These are phyloP conservation scores for Stichodactyla mertensii DNA, from an alignment of 64 coral and sea anemone species.

Conservation along the genomic window DNA sequence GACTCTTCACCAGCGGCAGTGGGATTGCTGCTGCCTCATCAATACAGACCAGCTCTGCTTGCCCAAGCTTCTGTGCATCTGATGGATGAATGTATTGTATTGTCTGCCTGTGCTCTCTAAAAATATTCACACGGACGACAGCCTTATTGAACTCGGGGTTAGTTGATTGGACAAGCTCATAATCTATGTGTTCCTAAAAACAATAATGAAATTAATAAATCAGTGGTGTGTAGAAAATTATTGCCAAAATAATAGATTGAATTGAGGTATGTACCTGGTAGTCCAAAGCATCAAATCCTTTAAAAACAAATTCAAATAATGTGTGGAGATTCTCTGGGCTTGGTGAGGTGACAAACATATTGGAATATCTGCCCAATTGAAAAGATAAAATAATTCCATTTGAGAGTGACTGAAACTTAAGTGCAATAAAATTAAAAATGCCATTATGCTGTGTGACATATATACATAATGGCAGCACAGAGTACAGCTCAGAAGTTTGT, in stretches of 20 bases:
- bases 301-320: constrained; percentile 99
- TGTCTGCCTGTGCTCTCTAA: constrained; percentile 97
- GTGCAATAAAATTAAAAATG: background rate
- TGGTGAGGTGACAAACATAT: constrained; percentile 98
- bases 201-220: too few species aligned
- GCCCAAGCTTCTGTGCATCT: constrained; percentile 97
- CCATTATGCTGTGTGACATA: too few species aligned
- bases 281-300: constrained; percentile 95
- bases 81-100: constrained; percentile 97
- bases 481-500: too few species aligned
- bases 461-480: too few species aligned
- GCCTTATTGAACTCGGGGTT: constrained; percentile 99
- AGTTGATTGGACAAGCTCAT: constrained; percentile 97
- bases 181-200: constrained; percentile 91
- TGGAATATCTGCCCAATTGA: constrained; percentile 70
- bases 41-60: constrained; percentile 89
- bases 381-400: background rate
- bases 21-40: constrained; percentile 98
- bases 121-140: constrained; percentile 94
- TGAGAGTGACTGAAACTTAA: too few species aligned
- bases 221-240: background rate
- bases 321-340: constrained; percentile 98
- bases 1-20: constrained; percentile 80
- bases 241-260: too few species aligned
- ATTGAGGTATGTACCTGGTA: constrained; percentile 65